Conservation (phyloP, 2,888 invertebrate species). For the Ormyrus thymus region DNA sequence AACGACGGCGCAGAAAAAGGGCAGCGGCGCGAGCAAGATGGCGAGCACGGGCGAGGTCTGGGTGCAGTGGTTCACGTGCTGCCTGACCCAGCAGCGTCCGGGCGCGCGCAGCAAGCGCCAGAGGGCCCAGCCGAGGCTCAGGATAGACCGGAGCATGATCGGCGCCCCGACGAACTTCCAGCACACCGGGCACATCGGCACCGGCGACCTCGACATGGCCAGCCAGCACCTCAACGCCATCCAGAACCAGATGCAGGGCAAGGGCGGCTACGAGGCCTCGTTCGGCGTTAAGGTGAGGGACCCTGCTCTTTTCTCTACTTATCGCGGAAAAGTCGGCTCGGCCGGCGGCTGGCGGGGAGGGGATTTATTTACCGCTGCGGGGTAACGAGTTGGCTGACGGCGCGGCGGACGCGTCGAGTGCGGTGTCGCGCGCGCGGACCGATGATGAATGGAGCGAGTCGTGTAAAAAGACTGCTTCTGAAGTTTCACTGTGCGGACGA, state of each 20-base stretch:
- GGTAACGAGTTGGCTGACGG: no score
- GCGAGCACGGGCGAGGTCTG: slow-evolving; percentile 88
- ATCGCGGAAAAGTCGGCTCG: not conserved
- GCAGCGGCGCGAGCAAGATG: slow-evolving; percentile 74
- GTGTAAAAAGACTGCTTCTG: no score
- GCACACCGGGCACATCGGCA: slow-evolving; percentile 94
- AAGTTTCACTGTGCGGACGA: no score
- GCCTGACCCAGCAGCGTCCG: slow-evolving; percentile 81
- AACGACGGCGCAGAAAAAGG: slow-evolving; percentile 46
- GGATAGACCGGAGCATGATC: slow-evolving; percentile 95
- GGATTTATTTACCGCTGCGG: no score
- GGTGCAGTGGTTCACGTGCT: slow-evolving; percentile 95
- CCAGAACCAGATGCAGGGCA: slow-evolving; percentile 96
- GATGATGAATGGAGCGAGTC: no score
- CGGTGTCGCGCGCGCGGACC: no score
- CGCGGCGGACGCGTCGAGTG: no score
- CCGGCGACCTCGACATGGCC: slow-evolving; percentile 91
- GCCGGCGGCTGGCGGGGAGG: no score
- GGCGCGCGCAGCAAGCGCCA: slow-evolving; percentile 65
- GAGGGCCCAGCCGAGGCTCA: slow-evolving; percentile 79
- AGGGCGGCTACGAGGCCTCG: slow-evolving; percentile 92
- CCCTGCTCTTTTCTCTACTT: not conserved
- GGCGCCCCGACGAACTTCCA: slow-evolving; percentile 96
- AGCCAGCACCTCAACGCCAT: slow-evolving; percentile 89
- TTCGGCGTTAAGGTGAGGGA: slow-evolving; percentile 79